Percentiles rank a stretch among this genome's conserved stretches.
These are phyloP conservation scores for Pelagia noctiluca DNA, from an alignment of 30 jellyfish, hydroid and myxozoan genomes.

Conservation along the genomic window DNA sequence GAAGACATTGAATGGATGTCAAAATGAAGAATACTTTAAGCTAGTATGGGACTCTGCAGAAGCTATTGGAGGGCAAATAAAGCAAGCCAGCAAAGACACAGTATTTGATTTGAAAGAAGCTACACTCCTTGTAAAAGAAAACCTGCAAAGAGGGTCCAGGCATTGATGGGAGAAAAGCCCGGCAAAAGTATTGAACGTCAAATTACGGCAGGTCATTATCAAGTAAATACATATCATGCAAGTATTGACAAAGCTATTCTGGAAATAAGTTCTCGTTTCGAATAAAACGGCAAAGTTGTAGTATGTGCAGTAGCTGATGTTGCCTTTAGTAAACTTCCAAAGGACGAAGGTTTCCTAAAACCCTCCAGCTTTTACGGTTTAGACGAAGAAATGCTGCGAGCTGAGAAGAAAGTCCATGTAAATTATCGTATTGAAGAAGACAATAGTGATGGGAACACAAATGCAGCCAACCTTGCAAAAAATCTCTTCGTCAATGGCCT, in stretches of 20 bases:
- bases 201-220: constrained; percentile 19
- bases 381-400: constrained; percentile 47
- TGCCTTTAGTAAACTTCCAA: constrained; percentile 49
- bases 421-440: constrained; percentile 6
- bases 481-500: constrained; percentile 26
- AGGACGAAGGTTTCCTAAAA: constrained; percentile 40
- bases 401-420: constrained; percentile 40
- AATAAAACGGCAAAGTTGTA: constrained; percentile 46
- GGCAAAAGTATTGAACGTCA: constrained; percentile 25
- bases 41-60: constrained; percentile 61
- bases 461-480: too few relatives aligned
- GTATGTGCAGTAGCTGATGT: constrained; percentile 64
- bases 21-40: constrained; percentile 42
- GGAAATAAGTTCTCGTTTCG: too few relatives aligned
- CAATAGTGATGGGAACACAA: background rate
- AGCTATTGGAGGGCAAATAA: constrained; percentile 16
- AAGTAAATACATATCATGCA: constrained; percentile 31
- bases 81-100: constrained; percentile 48
- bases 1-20: constrained; percentile 52
- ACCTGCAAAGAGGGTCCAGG: constrained; percentile 34
- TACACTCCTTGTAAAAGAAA: constrained; percentile 34
- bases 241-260: background rate
- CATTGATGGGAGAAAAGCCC: constrained; percentile 63
- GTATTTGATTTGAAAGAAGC: constrained; percentile 37
- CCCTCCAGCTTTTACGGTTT: constrained; percentile 24